These are phyloP conservation scores for Lottia scabra DNA, from an alignment of 2,888 invertebrate species.

Conservation along the genomic window DNA sequence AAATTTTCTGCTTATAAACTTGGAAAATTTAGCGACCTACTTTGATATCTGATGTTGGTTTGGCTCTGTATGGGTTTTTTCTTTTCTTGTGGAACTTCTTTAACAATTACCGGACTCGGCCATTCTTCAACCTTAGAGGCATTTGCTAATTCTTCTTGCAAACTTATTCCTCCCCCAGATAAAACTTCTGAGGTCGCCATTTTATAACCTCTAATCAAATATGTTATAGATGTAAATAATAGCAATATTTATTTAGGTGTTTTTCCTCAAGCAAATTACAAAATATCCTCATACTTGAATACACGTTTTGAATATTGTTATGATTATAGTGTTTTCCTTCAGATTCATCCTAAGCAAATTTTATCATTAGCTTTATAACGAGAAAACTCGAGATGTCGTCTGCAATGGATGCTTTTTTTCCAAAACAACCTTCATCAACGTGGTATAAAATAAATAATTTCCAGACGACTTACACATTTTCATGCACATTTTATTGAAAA, in stretches of 20 bases:
- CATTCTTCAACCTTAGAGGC: slow-evolving; percentile 14
- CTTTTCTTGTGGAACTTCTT: neutral
- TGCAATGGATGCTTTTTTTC: neutral
- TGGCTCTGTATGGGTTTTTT: neutral
- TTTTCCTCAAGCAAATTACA: no score
- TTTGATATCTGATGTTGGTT: slow-evolving; percentile 16
- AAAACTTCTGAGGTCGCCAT: slow-evolving; percentile 2
- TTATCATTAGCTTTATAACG: no score
- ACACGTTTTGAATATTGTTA: no score
- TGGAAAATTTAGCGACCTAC: slow-evolving; percentile 12
- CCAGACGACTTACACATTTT: no score
- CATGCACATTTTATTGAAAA: no score
- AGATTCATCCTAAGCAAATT: no score
- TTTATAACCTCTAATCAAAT: neutral
- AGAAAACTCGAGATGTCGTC: neutral
- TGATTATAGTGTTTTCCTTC: no score
- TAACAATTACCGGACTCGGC: slow-evolving; percentile 22
- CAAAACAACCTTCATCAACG: no score
- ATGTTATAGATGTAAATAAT: no score
- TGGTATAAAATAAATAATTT: no score
- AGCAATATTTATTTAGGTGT: no score
- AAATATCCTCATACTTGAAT: no score
- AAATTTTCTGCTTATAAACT: slow-evolving; percentile 4
- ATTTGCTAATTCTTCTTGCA: slow-evolving; percentile 16
- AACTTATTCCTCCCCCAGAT: slow-evolving; percentile 2